Base-by-base conservation (phyloP, 2,797 vertebrate species). In the Lithobates pipiens region DNA sequence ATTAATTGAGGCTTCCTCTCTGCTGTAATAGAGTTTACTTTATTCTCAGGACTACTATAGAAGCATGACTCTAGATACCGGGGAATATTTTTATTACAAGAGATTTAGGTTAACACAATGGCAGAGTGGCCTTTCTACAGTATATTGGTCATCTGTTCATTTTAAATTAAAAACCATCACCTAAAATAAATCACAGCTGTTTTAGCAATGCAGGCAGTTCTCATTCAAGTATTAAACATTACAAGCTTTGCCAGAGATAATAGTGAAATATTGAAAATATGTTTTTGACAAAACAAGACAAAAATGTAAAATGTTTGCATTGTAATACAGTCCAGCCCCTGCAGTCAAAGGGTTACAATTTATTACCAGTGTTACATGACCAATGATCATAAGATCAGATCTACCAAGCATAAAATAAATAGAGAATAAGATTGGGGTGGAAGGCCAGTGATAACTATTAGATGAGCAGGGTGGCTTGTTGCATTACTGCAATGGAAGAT, bases 391-490 rank as follows among this genome's bases (percentile, higher is more conserved):
- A 68, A 63, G 46, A 78, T 44, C 54, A 78, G 36, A 78, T 63
- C 25, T 68, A 34, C 21, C 57, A 85, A 79, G 70, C 42, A 73
- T 74, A 85, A 80, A 73, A 71, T 67, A 73, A 74, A 85, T 57
- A 73, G 70, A 67, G 61, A 85, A 85, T 79, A 69, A 74, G 57
- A 85, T 85, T 80, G 70, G 61, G 77, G 83, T 80, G 70, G 77
- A 79, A 80, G 77, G 76, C 36, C 70, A 85, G 69, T 32, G 75
- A 74, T 85, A 85, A 79, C 54, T 44, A 73, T 79, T 73, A 78
- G 68, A 77, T 78, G 70, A 78, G 69, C 83, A 72, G 11, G 83
- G 16, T 16, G 27, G 76, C 36, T 25, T 85, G 18, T 79, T 85
- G 57, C 39, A 79, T 85, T 78, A 63, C 65, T 39, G 68, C 69